A percentile compares a stretch with the other conserved stretches of the same genome.
Conservation (phyloP, 2,113 vertebrate genomes). For the Mionectes macconnelli region DNA sequence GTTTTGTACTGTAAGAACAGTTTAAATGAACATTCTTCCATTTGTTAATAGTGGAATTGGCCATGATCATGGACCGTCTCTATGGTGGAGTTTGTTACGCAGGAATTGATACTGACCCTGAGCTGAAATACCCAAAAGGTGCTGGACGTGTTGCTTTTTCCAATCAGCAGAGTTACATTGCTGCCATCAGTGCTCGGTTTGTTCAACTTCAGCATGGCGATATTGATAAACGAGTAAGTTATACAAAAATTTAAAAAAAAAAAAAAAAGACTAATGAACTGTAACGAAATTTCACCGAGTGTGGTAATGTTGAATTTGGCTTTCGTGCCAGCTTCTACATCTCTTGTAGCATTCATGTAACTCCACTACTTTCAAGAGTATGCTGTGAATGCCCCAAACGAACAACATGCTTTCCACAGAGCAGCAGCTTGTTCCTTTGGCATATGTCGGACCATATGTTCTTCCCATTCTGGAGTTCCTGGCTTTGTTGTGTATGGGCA, state of each 20-base stretch:
- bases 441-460: constrained; percentile 3
- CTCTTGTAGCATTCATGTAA: neutral
- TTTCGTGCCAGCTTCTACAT: neutral
- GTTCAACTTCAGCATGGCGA: constrained; percentile 98
- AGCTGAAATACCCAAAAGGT: constrained; percentile 97
- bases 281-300: neutral
- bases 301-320: neutral
- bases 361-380: neutral
- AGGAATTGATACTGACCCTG: constrained; percentile 96
- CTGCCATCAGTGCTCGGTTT: constrained; percentile 97
- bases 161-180: constrained; percentile 98
- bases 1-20: neutral
- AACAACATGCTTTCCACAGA: neutral
- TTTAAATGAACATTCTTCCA: neutral
- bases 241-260: neutral
- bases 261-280: neutral
- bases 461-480: neutral
- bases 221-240: constrained; percentile 93
- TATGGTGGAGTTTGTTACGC: constrained; percentile 98
- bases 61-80: constrained; percentile 98
- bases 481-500: neutral
- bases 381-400: neutral
- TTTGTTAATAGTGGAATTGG: constrained; percentile 86
- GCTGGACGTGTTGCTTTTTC: constrained; percentile 97
- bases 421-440: constrained; percentile 4